Evolutionary conservation across 2,113 vertebrate genomes (phyloP).

Genomic region (Petromus typicus): DNA sequence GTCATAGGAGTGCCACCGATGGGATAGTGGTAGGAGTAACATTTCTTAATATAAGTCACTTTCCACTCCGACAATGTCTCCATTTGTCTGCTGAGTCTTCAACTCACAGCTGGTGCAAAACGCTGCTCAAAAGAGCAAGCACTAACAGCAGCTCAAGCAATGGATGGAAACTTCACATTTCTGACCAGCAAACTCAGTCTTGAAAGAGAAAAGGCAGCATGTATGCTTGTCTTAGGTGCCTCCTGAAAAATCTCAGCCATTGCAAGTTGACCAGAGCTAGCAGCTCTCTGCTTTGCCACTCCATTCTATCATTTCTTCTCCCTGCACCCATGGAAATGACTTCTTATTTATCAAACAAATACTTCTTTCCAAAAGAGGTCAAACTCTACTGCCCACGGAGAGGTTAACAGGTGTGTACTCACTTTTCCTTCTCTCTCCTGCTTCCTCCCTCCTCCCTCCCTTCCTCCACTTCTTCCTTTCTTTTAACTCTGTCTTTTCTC

Average conservation of each 20-base stretch:
- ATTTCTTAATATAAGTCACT: conserved; percentile 65
- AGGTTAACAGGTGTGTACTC: background rate
- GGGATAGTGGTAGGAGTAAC: background rate
- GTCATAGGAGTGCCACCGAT: conserved; percentile 27
- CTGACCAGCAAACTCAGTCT: background rate
- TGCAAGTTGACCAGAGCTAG: background rate
- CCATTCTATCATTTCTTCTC: conserved; percentile 67
- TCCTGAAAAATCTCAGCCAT: conserved; percentile 25
- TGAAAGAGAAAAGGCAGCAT: background rate
- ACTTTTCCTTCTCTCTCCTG: background rate
- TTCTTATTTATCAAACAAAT: conserved; percentile 76
- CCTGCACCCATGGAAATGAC: conserved; percentile 65
- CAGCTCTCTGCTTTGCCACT: background rate
- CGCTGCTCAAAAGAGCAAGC: conserved; percentile 13
- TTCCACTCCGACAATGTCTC: conserved; percentile 53
- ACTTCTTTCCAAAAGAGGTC: conserved; percentile 67
- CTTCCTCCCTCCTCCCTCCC: background rate
- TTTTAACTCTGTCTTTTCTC: background rate
- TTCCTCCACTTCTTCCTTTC: too few species aligned
- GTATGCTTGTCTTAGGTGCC: background rate
- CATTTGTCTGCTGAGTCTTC: conserved; percentile 22
- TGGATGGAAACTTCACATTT: conserved; percentile 6
- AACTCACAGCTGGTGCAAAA: background rate
- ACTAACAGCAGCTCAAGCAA: background rate
- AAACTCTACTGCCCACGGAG: conserved; percentile 19